Evolutionary conservation across 2,113 vertebrate genomes (phyloP).

Genomic region (Semicossyphus pulcher): DNA sequence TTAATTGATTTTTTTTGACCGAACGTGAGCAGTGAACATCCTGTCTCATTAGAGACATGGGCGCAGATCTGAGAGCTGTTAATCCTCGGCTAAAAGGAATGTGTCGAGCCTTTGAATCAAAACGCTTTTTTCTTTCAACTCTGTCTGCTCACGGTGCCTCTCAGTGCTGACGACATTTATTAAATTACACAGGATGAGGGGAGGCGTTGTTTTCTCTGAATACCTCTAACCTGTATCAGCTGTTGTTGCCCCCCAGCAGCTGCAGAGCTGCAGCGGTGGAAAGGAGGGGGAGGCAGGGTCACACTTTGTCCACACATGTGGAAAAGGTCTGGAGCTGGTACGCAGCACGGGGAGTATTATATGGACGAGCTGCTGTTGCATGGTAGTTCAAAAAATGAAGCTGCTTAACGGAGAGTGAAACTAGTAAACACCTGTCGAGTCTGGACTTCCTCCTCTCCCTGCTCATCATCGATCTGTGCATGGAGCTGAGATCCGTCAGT

Average conservation of each 20-base stretch:
- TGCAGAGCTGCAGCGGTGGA: not conserved
- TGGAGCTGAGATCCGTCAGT: no score
- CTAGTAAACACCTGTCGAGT: no score
- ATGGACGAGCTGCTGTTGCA: no score
- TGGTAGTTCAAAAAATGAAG: no score
- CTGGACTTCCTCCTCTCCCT: no score
- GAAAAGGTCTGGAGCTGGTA: no score
- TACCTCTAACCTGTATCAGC: conserved; percentile 29
- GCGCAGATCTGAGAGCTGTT: conserved; percentile 52
- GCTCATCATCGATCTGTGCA: no score
- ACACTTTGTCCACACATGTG: no score
- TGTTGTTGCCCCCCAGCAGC: conserved; percentile 3
- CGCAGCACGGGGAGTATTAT: no score
- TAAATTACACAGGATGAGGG: conserved; percentile 29
- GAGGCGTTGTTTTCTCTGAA: conserved; percentile 26
- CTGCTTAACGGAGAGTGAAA: no score
- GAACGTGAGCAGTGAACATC: conserved; percentile 41
- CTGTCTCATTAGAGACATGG: conserved; percentile 44
- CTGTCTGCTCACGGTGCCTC: conserved; percentile 11
- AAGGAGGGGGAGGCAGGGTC: no score
- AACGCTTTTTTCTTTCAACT: conserved; percentile 30
- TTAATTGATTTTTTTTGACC: conserved; percentile 53
- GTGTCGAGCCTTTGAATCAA: conserved; percentile 29
- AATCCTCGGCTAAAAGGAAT: conserved; percentile 58
- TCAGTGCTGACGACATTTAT: conserved; percentile 22